Evolutionary conservation across 2,888 invertebrate genomes (phyloP).

Genomic region (Beris morrisii): DNA sequence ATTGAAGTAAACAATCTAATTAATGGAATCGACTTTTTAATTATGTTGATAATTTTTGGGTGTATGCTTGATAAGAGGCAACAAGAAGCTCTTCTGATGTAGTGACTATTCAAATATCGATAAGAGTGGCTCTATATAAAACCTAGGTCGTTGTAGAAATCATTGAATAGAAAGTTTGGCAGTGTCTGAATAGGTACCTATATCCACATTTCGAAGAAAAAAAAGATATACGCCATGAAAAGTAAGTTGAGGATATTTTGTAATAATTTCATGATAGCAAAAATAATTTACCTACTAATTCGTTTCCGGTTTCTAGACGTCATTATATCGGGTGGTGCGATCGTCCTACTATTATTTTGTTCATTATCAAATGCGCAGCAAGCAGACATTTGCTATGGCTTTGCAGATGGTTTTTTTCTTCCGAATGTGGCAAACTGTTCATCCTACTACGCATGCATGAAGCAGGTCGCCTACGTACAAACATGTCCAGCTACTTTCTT

Average conservation of each 20-base stretch:
- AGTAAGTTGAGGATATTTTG: not conserved
- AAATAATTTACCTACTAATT: too few relatives aligned
- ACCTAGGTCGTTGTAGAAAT: not conserved
- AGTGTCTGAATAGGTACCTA: not conserved
- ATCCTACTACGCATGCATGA: slow-evolving; percentile 3
- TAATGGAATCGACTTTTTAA: too few relatives aligned
- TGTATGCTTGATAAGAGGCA: too few relatives aligned
- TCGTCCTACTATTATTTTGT: not conserved
- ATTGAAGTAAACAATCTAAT: too few relatives aligned
- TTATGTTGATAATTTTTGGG: too few relatives aligned
- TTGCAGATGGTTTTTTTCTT: slow-evolving; percentile 14
- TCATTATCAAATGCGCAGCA: slow-evolving; percentile 20
- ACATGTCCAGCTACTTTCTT: slow-evolving; percentile 4
- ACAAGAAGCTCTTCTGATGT: too few relatives aligned
- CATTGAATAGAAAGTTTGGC: slow-evolving; percentile 11
- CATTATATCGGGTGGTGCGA: not conserved
- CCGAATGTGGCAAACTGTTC: slow-evolving; percentile 3
- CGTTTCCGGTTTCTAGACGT: not conserved
- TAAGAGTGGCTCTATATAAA: slow-evolving; percentile 19
- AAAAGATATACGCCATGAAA: slow-evolving; percentile 17
- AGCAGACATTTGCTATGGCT: slow-evolving; percentile 44
- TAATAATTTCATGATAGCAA: not conserved
- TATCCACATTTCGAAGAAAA: slow-evolving; percentile 2
- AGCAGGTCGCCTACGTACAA: not conserved
- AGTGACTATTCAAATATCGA: not conserved